Evolutionary conservation across 2,797 vertebrate genomes (phyloP).

Genomic region (Diglossa cyanea): DNA sequence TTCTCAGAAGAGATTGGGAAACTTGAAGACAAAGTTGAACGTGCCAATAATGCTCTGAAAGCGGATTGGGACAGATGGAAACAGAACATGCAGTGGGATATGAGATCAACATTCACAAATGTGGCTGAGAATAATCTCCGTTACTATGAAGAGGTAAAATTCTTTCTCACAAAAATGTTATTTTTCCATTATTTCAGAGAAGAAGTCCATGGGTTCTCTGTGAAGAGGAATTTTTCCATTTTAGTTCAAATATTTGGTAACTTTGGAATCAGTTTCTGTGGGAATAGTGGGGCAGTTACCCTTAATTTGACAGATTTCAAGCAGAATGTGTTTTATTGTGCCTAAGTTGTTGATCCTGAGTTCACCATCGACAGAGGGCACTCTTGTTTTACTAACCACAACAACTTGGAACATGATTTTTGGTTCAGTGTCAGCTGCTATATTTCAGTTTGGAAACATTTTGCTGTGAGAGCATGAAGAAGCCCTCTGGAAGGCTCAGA

Average conservation of each 20-base stretch:
- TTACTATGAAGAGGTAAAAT: conserved; percentile 91
- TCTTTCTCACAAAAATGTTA: neutral
- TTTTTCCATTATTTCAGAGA: neutral
- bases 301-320: neutral
- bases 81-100: conserved; percentile 83
- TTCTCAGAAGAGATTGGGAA: conserved; percentile 87
- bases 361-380: conserved; percentile 68
- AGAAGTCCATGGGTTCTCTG: neutral
- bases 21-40: conserved; percentile 88
- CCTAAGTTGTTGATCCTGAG: neutral
- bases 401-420: neutral
- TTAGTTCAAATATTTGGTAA: neutral
- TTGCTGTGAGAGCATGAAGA: neutral
- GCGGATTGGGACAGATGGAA: conserved; percentile 92
- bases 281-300: neutral
- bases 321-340: neutral
- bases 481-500: neutral
- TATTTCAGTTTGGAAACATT: neutral
- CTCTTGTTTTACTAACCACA: conserved; percentile 63
- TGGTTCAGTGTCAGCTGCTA: neutral
- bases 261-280: neutral
- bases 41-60: conserved; percentile 87
- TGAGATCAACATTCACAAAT: conserved; percentile 80
- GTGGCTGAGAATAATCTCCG: conserved; percentile 86
- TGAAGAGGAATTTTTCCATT: neutral